Evolutionary conservation across 2,797 vertebrate genomes (phyloP).

Genomic region (Lutjanus campechanus): DNA sequence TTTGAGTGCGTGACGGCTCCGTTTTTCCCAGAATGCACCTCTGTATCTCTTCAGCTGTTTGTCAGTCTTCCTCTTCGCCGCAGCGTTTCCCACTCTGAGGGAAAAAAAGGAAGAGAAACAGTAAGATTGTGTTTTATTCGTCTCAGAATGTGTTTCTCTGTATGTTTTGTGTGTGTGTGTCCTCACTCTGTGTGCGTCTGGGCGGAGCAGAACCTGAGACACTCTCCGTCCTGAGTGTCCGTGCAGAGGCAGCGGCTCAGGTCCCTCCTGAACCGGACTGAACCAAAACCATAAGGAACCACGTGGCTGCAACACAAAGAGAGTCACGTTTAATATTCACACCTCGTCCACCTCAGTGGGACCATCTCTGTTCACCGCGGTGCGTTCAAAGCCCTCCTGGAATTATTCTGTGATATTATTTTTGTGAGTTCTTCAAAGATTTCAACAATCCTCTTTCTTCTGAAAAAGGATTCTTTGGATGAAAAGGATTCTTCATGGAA

Average conservation of each 20-base stretch:
- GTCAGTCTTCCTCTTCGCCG: constrained; percentile 21
- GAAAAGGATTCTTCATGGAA: too few species aligned
- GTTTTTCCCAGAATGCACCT: constrained; percentile 72
- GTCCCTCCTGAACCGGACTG: constrained; percentile 65
- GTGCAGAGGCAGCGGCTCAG: constrained; percentile 66
- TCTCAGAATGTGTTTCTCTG: not conserved
- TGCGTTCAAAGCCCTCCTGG: not conserved
- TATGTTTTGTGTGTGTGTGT: not conserved
- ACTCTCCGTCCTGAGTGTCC: constrained; percentile 45
- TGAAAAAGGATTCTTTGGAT: too few species aligned
- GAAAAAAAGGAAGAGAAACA: not conserved
- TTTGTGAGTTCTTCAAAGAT: too few species aligned
- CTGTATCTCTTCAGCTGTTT: constrained; percentile 37
- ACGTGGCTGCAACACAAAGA: constrained; percentile 63
- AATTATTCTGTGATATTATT: not conserved
- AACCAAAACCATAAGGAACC: constrained; percentile 75
- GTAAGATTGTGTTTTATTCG: not conserved
- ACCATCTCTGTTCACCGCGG: not conserved
- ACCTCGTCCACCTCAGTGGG: not conserved
- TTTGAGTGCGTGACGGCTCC: constrained; percentile 53
- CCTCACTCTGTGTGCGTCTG: constrained; percentile 47
- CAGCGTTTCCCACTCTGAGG: constrained; percentile 21
- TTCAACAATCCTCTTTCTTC: too few species aligned
- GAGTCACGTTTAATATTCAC: not conserved
- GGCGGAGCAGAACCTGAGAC: constrained; percentile 66